Percentiles rank a stretch among this genome's conserved stretches.
These are phyloP conservation scores for Glyptemys insculpta DNA, from an alignment of 2,797 vertebrate species.

Conservation along the genomic window DNA sequence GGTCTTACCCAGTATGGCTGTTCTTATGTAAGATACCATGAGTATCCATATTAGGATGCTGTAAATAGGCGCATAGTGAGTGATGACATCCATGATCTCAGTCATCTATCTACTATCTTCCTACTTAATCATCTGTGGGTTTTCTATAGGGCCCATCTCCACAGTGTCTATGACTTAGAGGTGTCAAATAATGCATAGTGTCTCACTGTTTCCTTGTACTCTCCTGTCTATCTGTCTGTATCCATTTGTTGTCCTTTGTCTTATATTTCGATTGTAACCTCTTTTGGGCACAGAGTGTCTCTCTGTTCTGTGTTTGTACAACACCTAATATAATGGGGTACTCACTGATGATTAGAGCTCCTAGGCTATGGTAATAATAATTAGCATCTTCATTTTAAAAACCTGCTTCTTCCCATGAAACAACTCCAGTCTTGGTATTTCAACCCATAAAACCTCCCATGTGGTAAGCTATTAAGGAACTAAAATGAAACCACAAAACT, in stretches of 20 bases:
- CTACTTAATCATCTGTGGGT: not conserved
- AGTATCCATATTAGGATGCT: not conserved
- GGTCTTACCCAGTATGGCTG: too few relatives aligned
- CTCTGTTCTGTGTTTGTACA: not conserved
- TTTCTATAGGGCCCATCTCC: not conserved
- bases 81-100: not conserved
- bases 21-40: not conserved
- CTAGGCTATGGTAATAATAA: not conserved
- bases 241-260: not conserved
- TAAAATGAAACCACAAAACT: not conserved
- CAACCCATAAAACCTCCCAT: not conserved
- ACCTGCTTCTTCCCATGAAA: not conserved
- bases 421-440: not conserved
- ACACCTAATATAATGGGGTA: not conserved
- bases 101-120: not conserved
- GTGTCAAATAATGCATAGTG: not conserved
- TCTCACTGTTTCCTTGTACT: not conserved
- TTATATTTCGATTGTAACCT: not conserved
- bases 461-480: not conserved
- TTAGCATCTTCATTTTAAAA: not conserved
- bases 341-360: not conserved
- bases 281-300: not conserved
- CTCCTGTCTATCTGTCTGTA: not conserved
- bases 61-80: not conserved
- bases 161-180: not conserved